Evolutionary conservation across 2,888 invertebrate genomes (phyloP).

Genomic region (Tubulanus polymorphus): DNA sequence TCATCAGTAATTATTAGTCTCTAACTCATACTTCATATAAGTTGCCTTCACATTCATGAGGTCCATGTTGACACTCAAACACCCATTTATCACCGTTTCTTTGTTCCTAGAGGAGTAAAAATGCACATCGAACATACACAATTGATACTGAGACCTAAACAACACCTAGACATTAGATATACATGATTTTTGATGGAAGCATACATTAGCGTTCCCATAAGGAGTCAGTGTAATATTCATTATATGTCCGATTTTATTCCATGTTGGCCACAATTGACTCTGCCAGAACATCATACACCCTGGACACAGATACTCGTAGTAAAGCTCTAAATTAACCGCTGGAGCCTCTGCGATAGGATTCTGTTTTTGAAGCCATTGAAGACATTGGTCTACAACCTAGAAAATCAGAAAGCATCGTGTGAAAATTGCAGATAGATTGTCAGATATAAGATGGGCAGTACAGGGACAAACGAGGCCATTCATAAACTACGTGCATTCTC

Average conservation of each 20-base stretch:
- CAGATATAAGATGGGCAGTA: no score
- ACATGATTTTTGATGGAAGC: no score
- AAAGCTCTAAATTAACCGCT: slow-evolving; percentile 39
- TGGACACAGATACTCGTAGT: slow-evolving; percentile 49
- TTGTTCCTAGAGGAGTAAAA: slow-evolving; percentile 25
- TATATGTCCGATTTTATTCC: slow-evolving; percentile 29
- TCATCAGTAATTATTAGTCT: no score
- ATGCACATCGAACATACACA: background rate
- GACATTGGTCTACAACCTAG: no score
- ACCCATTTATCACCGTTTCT: slow-evolving; percentile 29
- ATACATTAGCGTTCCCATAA: slow-evolving; percentile 49
- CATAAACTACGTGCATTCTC: no score
- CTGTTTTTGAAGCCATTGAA: no score
- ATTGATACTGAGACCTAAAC: no score
- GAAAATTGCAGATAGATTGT: no score
- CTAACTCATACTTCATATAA: slow-evolving; percentile 37
- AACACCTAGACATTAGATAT: no score
- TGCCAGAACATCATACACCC: slow-evolving; percentile 40
- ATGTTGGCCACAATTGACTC: slow-evolving; percentile 34
- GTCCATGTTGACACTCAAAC: slow-evolving; percentile 51
- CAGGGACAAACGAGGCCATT: no score
- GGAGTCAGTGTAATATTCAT: slow-evolving; percentile 46
- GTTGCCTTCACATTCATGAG: slow-evolving; percentile 48
- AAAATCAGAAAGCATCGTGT: no score
- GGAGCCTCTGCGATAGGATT: no score